Conservation (phyloP, 2,113 vertebrate genomes). For the Tachycineta bicolor region DNA sequence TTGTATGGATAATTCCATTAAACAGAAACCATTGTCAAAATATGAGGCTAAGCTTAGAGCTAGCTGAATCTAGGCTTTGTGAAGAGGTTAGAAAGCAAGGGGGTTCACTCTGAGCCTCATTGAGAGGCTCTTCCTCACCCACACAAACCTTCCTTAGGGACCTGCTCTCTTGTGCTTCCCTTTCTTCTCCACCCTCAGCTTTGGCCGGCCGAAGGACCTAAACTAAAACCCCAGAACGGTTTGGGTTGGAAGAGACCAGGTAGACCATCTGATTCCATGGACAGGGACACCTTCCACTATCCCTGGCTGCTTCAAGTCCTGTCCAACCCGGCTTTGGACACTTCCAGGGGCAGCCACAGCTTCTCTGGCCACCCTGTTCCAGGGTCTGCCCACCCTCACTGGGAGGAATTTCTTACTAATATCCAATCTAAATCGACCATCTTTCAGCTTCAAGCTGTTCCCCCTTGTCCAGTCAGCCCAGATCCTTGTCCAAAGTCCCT, state of each 20-base stretch:
- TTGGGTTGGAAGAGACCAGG: background rate
- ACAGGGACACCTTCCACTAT: background rate
- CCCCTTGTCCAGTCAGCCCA: background rate
- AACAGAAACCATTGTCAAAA: background rate
- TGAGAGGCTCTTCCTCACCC: background rate
- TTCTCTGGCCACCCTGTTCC: background rate
- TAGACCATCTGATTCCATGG: rapidly evolving
- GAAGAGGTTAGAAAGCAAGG: background rate
- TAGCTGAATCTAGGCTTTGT: background rate
- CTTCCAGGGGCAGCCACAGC: background rate
- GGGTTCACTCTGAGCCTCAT: background rate
- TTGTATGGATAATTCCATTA: background rate
- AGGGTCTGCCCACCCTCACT: rapidly evolving
- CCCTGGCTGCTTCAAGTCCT: rapidly evolving
- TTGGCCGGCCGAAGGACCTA: background rate
- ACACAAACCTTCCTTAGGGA: background rate
- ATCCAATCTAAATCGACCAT: background rate
- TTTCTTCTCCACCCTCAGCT: background rate
- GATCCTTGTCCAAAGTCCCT: background rate
- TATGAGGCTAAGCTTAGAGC: background rate
- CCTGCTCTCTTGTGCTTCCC: background rate
- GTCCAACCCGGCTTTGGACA: rapidly evolving
- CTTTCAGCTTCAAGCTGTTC: background rate
- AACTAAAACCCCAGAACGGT: background rate
- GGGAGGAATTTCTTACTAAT: background rate